phyloP scores from a whole-genome alignment of 2,113 vertebrate genomes.

The Oryzias woworae region DNA sequence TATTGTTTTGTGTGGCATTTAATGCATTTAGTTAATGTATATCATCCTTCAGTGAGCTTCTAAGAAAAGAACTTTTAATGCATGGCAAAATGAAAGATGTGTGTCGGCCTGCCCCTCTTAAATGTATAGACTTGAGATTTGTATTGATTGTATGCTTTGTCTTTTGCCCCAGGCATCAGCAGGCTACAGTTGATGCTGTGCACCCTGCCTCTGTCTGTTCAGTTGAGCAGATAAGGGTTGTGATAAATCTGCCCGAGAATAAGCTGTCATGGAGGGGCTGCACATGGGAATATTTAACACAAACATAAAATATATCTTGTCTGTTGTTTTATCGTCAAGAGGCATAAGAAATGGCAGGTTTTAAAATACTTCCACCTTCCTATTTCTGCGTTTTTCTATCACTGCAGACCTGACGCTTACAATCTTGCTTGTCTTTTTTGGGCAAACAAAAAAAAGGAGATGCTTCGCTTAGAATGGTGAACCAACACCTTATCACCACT shows the following conservation, averaged over 20 bases:
- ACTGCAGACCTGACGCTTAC: slow-evolving; percentile 41
- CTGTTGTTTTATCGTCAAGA: slow-evolving; percentile 73
- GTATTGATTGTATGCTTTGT: slow-evolving; percentile 75
- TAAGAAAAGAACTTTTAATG: slow-evolving; percentile 67
- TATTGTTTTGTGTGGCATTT: slow-evolving; percentile 13
- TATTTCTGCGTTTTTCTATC: slow-evolving; percentile 58
- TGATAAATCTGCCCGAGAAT: slow-evolving; percentile 78
- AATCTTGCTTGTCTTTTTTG: slow-evolving; percentile 45
- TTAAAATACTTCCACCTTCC: slow-evolving; percentile 61
- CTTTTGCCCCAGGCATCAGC: slow-evolving; percentile 59
- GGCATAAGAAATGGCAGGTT: slow-evolving; percentile 63
- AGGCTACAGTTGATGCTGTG: slow-evolving; percentile 44
- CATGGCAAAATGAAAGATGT: slow-evolving; percentile 62
- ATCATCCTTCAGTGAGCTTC: slow-evolving; percentile 68
- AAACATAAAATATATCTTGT: slow-evolving; percentile 76
- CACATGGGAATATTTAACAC: slow-evolving; percentile 77
- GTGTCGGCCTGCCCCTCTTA: slow-evolving; percentile 65
- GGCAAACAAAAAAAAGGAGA: slow-evolving; percentile 31
- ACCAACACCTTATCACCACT: slow-evolving; percentile 66
- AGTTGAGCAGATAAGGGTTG: slow-evolving; percentile 70
- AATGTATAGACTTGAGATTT: slow-evolving; percentile 74
- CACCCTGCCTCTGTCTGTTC: slow-evolving; percentile 58
- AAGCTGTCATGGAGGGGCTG: slow-evolving; percentile 73
- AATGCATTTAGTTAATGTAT: slow-evolving; percentile 49
- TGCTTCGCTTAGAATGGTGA: slow-evolving; percentile 51